A percentile compares a stretch with the other conserved stretches of the same genome.
These are phyloP conservation scores for Sardina pilchardus DNA, from an alignment of 2,113 vertebrate genomes.

Conservation along the genomic window DNA sequence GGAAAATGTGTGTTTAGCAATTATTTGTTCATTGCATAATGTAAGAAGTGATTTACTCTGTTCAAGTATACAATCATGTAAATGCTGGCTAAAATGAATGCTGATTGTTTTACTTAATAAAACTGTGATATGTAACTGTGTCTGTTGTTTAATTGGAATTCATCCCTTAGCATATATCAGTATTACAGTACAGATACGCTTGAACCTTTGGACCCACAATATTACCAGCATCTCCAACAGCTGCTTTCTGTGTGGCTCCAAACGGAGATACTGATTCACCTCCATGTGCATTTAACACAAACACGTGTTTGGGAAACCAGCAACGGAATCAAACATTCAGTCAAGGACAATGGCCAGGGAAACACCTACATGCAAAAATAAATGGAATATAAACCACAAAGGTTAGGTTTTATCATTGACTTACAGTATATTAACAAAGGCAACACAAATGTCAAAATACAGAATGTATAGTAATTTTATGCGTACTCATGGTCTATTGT, in stretches of 20 bases:
- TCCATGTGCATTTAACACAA: not conserved
- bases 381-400: not conserved
- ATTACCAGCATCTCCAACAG: not conserved
- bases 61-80: not conserved
- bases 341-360: not conserved
- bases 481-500: not conserved
- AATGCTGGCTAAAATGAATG: conserved; percentile 4
- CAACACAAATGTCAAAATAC: too few relatives aligned
- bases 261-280: not conserved
- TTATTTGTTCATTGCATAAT: not conserved
- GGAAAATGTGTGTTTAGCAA: not conserved
- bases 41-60: not conserved
- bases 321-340: not conserved
- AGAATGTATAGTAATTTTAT: too few relatives aligned
- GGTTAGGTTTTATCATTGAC: too few relatives aligned
- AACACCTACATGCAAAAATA: not conserved
- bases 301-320: not conserved
- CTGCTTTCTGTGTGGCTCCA: not conserved
- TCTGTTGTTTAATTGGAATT: not conserved
- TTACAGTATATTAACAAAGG: too few relatives aligned
- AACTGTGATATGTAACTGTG: conserved; percentile 15
- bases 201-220: not conserved
- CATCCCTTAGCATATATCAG: not conserved
- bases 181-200: not conserved
- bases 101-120: conserved; percentile 33